Conservation (phyloP, 2,888 invertebrate genomes). For the Phanerotoma sp. region DNA sequence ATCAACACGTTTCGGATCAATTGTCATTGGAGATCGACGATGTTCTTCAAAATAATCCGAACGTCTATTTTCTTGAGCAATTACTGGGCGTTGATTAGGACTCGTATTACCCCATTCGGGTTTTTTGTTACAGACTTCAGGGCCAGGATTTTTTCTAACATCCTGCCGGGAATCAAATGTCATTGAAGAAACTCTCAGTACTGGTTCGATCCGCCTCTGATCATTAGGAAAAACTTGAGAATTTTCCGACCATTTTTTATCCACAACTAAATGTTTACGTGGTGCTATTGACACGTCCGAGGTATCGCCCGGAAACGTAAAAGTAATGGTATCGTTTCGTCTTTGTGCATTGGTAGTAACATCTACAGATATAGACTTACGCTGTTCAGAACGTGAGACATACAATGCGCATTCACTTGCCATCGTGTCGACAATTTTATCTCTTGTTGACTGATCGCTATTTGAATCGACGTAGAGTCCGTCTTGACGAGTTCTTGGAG, state of each 20-base stretch:
- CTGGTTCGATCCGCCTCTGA: constrained; percentile 45
- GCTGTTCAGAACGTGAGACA: constrained; percentile 48
- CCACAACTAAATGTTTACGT: constrained; percentile 40
- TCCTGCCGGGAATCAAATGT: constrained; percentile 48
- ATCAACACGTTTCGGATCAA: constrained; percentile 50
- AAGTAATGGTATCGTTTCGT: constrained; percentile 52
- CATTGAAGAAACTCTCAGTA: constrained; percentile 49
- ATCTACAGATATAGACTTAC: constrained; percentile 51
- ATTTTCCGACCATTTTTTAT: constrained; percentile 43
- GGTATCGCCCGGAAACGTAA: constrained; percentile 49
- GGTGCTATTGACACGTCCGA: constrained; percentile 38
- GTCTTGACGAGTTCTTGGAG: constrained; percentile 52
- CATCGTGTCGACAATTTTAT: constrained; percentile 41
- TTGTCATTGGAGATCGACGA: constrained; percentile 51
- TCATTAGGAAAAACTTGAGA: constrained; percentile 44
- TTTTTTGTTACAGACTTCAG: constrained; percentile 41
- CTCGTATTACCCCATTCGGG: constrained; percentile 50
- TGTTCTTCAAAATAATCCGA: constrained; percentile 56
- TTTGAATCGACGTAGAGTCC: constrained; percentile 52
- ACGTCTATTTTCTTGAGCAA: constrained; percentile 49
- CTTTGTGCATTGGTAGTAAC: constrained; percentile 48
- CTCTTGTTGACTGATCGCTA: constrained; percentile 41
- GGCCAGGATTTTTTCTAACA: constrained; percentile 41
- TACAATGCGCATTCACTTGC: constrained; percentile 45
- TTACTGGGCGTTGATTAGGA: constrained; percentile 48